Conservation (phyloP, 2,797 vertebrate genomes). For the Oreochromis mossambicus region DNA sequence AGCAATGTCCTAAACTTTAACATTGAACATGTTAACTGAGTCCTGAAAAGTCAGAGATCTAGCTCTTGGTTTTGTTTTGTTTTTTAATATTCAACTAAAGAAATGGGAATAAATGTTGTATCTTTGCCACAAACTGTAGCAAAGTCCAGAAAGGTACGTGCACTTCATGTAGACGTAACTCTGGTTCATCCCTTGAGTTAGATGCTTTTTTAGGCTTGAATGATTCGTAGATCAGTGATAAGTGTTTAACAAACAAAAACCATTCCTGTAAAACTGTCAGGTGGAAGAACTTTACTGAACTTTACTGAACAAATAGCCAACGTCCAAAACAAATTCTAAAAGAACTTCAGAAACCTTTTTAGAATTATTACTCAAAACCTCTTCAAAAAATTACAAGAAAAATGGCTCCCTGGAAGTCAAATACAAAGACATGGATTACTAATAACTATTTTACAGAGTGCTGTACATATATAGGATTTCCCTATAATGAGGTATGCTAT, state of each 20-base stretch:
- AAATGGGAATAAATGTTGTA: background rate
- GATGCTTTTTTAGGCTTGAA: background rate
- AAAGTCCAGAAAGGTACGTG: background rate
- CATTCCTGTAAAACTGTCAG: background rate
- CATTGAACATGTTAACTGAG: background rate
- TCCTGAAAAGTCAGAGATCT: background rate
- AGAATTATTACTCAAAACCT: background rate
- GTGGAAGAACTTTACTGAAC: background rate
- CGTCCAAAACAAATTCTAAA: background rate
- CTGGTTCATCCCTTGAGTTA: background rate
- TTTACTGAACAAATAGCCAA: background rate
- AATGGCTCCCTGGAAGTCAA: background rate
- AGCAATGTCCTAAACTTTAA: background rate
- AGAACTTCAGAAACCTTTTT: background rate
- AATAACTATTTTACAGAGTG: background rate
- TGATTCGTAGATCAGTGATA: background rate
- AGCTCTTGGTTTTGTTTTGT: accelerated
- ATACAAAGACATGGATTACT: background rate
- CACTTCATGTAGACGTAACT: background rate
- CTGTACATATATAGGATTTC: background rate
- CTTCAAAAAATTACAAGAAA: background rate
- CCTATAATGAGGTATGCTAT: background rate
- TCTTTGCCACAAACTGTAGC: background rate
- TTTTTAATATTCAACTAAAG: background rate
- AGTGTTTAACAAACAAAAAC: background rate